A percentile compares a stretch with the other conserved stretches of the same genome.
phyloP scores from a whole-genome alignment of 1,140 invertebrate genomes.

The Brachionus angularis region DNA sequence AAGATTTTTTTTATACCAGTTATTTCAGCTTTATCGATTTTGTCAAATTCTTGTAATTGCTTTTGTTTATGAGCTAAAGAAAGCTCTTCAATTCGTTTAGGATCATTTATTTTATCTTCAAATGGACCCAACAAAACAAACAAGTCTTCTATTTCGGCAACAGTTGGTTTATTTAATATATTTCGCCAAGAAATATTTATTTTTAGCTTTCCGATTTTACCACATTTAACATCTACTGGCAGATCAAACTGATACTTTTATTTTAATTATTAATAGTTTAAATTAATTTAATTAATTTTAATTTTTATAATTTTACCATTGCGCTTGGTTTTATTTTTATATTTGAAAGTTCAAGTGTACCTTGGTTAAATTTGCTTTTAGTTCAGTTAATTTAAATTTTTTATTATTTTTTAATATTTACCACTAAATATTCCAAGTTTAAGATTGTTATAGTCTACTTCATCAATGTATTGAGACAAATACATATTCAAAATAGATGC shows the following conservation, averaged over 20 bases:
- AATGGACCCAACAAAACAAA: slow-evolving; percentile 33
- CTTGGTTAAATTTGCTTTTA: not conserved
- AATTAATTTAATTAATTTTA: not conserved
- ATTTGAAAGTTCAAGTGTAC: slow-evolving; percentile 26
- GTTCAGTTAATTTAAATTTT: not conserved
- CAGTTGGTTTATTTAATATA: slow-evolving; percentile 32
- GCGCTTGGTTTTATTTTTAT: slow-evolving; percentile 41
- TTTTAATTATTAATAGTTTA: not conserved
- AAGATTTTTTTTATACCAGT: too few relatives aligned
- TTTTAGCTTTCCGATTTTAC: slow-evolving; percentile 38
- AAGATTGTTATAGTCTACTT: slow-evolving; percentile 74
- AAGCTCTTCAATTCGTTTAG: slow-evolving; percentile 26
- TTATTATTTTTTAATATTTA: slow-evolving; percentile 47
- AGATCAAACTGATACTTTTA: slow-evolving; percentile 36
- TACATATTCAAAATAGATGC: slow-evolving; percentile 72
- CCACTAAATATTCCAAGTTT: slow-evolving; percentile 77
- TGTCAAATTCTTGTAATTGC: slow-evolving; percentile 35
- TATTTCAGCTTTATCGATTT: slow-evolving; percentile 26
- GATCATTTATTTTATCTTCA: slow-evolving; percentile 26
- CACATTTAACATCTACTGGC: slow-evolving; percentile 31
- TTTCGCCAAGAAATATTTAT: slow-evolving; percentile 40
- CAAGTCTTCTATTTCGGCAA: slow-evolving; percentile 29
- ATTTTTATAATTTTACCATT: not conserved
- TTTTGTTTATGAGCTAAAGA: slow-evolving; percentile 8
- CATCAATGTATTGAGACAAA: slow-evolving; percentile 74